Evolutionary conservation across 2,888 invertebrate genomes (phyloP).

Genomic region (Ctena decussata): DNA sequence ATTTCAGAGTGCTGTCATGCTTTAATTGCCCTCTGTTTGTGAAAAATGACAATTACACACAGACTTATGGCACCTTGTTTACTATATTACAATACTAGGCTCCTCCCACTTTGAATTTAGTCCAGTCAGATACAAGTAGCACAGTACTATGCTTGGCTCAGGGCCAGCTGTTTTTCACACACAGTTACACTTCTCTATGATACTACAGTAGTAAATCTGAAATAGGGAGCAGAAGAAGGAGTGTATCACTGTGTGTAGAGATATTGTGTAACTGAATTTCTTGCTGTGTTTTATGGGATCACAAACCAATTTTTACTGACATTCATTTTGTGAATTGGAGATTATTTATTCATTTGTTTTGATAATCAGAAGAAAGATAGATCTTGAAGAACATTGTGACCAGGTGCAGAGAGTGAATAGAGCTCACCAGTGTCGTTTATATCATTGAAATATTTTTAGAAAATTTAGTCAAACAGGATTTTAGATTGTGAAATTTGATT

Average conservation of each 20-base stretch:
- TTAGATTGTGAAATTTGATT: too few species aligned
- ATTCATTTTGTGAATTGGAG: neutral
- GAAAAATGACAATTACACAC: neutral
- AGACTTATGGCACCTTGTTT: neutral
- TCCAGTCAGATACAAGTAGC: neutral
- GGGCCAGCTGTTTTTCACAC: constrained; percentile 2
- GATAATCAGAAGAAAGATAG: too few species aligned
- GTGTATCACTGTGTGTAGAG: neutral
- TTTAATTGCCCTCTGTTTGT: neutral
- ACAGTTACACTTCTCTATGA: neutral
- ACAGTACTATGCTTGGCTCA: constrained; percentile 8
- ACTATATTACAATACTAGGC: neutral
- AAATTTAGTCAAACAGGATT: too few species aligned
- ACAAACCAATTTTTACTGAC: neutral
- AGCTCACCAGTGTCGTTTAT: neutral
- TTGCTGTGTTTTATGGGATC: neutral
- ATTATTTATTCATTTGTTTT: too few species aligned
- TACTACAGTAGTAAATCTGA: constrained; percentile 14
- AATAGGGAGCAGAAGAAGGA: neutral
- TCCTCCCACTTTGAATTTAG: neutral
- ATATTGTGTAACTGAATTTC: neutral
- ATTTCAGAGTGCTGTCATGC: neutral
- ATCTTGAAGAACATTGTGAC: too few species aligned
- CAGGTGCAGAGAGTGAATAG: too few species aligned
- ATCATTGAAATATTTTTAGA: neutral